Conservation (phyloP, 2,113 vertebrate species). For the Crypturellus undulatus region DNA sequence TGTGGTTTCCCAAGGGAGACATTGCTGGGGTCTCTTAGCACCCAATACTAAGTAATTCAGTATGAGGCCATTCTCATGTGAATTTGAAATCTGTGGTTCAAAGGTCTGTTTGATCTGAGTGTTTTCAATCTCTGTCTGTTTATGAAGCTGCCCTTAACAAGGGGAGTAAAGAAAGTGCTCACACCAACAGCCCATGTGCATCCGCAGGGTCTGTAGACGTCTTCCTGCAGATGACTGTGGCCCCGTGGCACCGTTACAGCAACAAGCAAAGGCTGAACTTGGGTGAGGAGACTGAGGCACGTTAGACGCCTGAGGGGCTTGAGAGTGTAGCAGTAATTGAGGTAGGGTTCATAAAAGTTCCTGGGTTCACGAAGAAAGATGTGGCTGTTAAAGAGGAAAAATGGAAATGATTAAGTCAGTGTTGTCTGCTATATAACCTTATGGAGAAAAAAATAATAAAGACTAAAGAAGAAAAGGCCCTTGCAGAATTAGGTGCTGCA, state of each 20-base stretch:
- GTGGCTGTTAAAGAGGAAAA: neutral
- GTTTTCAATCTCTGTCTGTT: neutral
- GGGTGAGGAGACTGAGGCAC: neutral
- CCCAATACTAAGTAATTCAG: neutral
- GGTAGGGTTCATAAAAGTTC: neutral
- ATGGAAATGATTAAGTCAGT: neutral
- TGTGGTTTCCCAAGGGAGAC: neutral
- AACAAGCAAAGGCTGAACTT: neutral
- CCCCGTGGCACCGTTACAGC: neutral
- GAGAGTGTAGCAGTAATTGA: neutral
- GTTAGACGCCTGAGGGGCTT: neutral
- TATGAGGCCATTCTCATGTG: neutral
- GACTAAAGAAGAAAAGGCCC: neutral
- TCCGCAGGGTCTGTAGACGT: neutral
- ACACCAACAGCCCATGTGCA: rapidly evolving
- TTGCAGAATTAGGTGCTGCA: neutral
- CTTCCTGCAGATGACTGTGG: neutral
- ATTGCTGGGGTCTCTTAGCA: neutral
- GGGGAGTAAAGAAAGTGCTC: neutral
- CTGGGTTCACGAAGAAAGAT: neutral
- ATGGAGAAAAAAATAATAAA: neutral
- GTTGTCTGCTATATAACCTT: neutral
- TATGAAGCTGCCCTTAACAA: neutral
- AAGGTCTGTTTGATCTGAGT: neutral
- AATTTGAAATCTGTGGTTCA: neutral